Percentiles rank a stretch among this genome's conserved stretches.
phyloP scores from a whole-genome alignment of 2,888 invertebrate species.

The Ellobium chinense region DNA sequence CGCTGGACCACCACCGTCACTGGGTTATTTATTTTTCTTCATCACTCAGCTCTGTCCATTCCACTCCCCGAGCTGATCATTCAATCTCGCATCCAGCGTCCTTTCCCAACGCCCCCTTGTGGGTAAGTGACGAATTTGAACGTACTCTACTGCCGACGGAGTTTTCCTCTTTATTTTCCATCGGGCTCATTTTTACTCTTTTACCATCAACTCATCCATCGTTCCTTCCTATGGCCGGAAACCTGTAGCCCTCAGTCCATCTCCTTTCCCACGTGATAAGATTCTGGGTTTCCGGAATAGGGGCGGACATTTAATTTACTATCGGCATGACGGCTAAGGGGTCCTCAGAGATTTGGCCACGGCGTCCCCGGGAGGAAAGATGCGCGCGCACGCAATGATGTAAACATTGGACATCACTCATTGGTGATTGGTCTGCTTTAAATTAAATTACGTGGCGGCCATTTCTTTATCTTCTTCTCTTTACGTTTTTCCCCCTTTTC shows the following conservation, averaged over 20 bases:
- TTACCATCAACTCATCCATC: constrained; percentile 3
- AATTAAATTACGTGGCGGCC: constrained; percentile 17
- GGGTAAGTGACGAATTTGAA: constrained; percentile 31
- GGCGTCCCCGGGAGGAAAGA: constrained; percentile 3
- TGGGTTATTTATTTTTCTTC: too few species aligned
- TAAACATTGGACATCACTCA: constrained; percentile 41
- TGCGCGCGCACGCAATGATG: constrained; percentile 30
- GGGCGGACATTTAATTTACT: constrained; percentile 45
- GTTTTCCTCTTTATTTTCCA: neutral
- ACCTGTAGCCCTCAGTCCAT: constrained; percentile 31
- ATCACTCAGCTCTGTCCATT: neutral
- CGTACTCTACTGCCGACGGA: neutral
- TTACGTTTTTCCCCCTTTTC: neutral
- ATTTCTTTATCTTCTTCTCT: neutral
- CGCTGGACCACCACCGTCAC: too few species aligned
- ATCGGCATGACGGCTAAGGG: constrained; percentile 35
- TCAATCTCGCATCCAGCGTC: constrained; percentile 10
- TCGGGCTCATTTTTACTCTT: neutral
- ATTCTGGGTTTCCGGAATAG: constrained; percentile 35
- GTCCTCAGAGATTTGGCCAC: constrained; percentile 29
- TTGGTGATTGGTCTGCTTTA: constrained; percentile 31
- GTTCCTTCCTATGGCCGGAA: constrained; percentile 19
- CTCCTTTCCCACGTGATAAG: constrained; percentile 35
- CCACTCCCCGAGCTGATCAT: neutral
- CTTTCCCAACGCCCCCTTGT: neutral